These are phyloP conservation scores for Stenurella melanura DNA, from an alignment of 2,888 invertebrate genomes.

Conservation along the genomic window DNA sequence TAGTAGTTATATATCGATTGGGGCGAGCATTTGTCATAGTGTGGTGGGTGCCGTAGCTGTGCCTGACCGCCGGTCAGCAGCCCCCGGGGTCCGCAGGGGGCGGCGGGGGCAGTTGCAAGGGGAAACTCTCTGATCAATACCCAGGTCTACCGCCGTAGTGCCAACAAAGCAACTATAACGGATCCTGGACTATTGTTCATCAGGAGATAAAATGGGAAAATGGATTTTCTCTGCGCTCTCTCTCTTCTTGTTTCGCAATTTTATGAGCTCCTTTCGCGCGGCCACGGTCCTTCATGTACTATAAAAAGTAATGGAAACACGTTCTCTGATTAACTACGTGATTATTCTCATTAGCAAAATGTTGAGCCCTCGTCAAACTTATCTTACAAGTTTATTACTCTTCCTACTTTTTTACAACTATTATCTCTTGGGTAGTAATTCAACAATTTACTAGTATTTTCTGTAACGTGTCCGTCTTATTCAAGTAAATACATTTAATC, in stretches of 20 bases:
- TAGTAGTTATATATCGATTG: constrained; percentile 73
- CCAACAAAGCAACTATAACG: constrained; percentile 75
- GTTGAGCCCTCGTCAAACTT: constrained; percentile 56
- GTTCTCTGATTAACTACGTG: constrained; percentile 64
- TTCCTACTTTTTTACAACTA: neutral
- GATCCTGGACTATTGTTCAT: constrained; percentile 75
- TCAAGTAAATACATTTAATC: neutral
- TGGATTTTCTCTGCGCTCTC: constrained; percentile 67
- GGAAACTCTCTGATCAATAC: constrained; percentile 73
- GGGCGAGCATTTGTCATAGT: constrained; percentile 73
- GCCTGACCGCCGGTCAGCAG: constrained; percentile 72
- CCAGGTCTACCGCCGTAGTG: constrained; percentile 74
- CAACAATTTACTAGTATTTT: neutral
- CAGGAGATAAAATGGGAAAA: constrained; percentile 74
- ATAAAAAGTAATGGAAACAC: constrained; percentile 66
- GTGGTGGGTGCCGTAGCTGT: constrained; percentile 69
- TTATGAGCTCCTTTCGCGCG: constrained; percentile 61
- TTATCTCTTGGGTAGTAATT: neutral
- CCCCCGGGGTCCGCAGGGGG: constrained; percentile 56
- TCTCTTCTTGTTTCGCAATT: constrained; percentile 61
- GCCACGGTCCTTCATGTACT: constrained; percentile 61
- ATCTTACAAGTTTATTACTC: constrained; percentile 39
- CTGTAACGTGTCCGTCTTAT: neutral
- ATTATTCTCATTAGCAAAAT: constrained; percentile 63
- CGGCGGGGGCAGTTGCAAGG: constrained; percentile 68